phyloP scores from a whole-genome alignment of 2,113 vertebrate species.

The Apteryx mantelli region DNA sequence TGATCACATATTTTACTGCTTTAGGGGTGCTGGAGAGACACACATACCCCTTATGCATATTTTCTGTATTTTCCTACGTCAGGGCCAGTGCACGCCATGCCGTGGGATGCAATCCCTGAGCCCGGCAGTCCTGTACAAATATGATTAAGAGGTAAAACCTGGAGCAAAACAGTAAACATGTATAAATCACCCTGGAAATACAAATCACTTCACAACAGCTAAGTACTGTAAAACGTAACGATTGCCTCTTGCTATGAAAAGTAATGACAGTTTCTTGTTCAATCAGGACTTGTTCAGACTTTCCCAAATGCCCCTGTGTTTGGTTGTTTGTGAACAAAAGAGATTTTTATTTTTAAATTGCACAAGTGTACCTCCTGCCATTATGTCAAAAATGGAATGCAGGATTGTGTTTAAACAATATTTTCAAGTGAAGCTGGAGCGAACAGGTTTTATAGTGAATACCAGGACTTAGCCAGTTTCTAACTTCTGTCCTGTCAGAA shows the following conservation, averaged over 20 bases:
- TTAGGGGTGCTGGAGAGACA: accelerated
- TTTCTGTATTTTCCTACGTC: not conserved
- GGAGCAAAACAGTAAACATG: not conserved
- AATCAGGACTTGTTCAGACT: constrained; percentile 32
- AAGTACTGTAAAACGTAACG: not conserved
- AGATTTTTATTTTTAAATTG: constrained; percentile 33
- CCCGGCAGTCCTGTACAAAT: not conserved
- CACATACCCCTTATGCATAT: accelerated
- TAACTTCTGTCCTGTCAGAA: not conserved
- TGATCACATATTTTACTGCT: not conserved
- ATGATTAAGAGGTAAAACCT: not conserved
- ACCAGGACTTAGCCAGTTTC: not conserved
- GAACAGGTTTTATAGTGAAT: constrained; percentile 15
- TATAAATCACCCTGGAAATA: not conserved
- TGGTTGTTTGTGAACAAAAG: constrained; percentile 40
- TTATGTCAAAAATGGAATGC: not conserved
- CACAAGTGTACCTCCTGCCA: not conserved
- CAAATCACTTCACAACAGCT: not conserved
- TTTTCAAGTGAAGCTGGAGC: constrained; percentile 1
- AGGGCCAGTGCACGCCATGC: accelerated
- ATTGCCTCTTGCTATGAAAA: not conserved
- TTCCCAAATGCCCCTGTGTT: not conserved
- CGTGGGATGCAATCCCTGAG: not conserved
- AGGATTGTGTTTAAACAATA: not conserved
- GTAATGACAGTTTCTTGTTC: constrained; percentile 2